These are phyloP conservation scores for Hyperopisus bebe DNA, from an alignment of 2,113 vertebrate species.

Conservation along the genomic window DNA sequence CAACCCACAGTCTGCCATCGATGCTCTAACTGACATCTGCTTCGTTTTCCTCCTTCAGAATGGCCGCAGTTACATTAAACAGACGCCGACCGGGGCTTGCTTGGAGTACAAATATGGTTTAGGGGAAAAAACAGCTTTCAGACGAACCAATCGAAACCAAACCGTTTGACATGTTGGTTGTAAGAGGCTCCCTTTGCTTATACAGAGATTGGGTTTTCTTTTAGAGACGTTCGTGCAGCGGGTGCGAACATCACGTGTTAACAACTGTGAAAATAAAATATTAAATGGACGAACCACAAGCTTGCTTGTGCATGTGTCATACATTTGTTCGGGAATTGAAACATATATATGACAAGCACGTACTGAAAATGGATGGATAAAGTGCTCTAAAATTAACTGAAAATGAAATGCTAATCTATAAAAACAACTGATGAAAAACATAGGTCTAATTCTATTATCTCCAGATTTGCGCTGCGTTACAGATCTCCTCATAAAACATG, in stretches of 20 bases:
- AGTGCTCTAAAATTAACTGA: no score
- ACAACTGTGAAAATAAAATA: conserved; percentile 97
- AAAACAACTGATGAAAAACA: not conserved
- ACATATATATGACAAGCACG: not conserved
- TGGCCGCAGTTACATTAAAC: conserved; percentile 75
- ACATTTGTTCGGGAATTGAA: not conserved
- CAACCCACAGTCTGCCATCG: conserved; percentile 15
- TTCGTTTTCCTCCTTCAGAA: conserved; percentile 67
- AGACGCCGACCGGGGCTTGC: conserved; percentile 82
- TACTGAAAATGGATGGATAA: not conserved
- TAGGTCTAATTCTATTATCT: not conserved
- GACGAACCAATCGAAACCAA: conserved; percentile 52
- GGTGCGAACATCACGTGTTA: conserved; percentile 84
- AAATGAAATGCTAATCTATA: not conserved
- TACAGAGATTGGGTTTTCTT: conserved; percentile 60
- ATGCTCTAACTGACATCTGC: conserved; percentile 27
- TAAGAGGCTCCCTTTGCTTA: conserved; percentile 64
- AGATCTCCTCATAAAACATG: not conserved
- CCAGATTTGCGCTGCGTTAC: not conserved
- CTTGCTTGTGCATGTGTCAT: not conserved
- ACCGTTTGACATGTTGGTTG: conserved; percentile 54
- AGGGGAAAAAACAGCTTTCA: conserved; percentile 53
- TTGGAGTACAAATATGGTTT: conserved; percentile 67
- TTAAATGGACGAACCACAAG: conserved; percentile 70
- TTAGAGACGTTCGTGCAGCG: conserved; percentile 62